Conservation (phyloP, 2,797 vertebrate species). For the Enteromius trimaculatus region DNA sequence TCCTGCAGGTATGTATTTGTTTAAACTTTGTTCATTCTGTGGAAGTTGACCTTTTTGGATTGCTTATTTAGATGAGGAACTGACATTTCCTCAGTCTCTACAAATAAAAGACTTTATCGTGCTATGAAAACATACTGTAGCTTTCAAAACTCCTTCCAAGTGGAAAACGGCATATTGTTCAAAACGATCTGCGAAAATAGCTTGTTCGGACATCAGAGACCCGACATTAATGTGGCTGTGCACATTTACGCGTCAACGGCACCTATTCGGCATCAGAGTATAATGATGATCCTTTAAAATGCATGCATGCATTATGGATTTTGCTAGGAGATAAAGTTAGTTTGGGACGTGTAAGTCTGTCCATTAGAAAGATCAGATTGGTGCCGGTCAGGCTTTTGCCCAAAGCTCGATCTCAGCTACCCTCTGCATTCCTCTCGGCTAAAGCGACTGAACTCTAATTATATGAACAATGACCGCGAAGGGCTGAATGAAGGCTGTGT, state of each 20-base stretch:
- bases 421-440: slow-evolving; percentile 24
- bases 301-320: not conserved
- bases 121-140: not conserved
- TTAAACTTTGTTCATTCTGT: not conserved
- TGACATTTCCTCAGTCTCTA: not conserved
- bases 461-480: slow-evolving; percentile 37
- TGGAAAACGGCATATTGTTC: not conserved
- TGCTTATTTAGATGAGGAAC: not conserved
- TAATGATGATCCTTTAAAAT: not conserved
- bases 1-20: slow-evolving; percentile 83
- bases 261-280: too few relatives aligned
- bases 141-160: not conserved
- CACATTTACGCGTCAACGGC: not conserved
- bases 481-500: slow-evolving; percentile 34
- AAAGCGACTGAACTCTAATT: slow-evolving; percentile 11
- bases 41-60: not conserved
- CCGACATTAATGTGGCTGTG: too few relatives aligned
- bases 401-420: not conserved
- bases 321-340: not conserved
- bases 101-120: not conserved
- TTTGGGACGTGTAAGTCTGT: not conserved
- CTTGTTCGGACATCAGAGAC: not conserved
- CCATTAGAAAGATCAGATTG: slow-evolving; percentile 4
- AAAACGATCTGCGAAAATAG: not conserved
- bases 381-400: not conserved